Conservation (phyloP, 1,140 invertebrate genomes). For the Lepidurus packardi region DNA sequence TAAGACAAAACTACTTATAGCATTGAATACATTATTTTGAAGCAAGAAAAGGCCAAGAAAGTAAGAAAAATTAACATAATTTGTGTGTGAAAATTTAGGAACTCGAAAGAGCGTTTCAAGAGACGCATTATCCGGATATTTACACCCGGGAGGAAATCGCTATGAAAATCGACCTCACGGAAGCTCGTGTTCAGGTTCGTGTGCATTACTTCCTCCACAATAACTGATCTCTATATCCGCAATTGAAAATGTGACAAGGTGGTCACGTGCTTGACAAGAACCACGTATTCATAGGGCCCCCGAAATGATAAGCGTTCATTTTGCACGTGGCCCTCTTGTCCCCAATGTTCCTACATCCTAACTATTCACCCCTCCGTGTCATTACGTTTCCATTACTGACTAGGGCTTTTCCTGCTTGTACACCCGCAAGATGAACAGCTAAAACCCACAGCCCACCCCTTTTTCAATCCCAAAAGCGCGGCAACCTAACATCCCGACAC, state of each 20-base stretch:
- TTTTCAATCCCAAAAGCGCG: not conserved
- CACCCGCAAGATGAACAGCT: not conserved
- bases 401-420: not conserved
- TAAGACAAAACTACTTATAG: not conserved
- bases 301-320: not conserved
- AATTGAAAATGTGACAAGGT: conserved; percentile 16
- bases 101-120: conserved; percentile 90
- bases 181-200: conserved; percentile 92
- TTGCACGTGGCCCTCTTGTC: conserved; percentile 2
- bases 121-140: conserved; percentile 98
- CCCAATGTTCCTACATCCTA: not conserved
- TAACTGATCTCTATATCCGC: not conserved
- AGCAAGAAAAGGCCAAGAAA: not conserved
- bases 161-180: conserved; percentile 95
- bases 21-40: not conserved
- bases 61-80: not conserved
- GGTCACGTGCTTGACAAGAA: conserved; percentile 8
- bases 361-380: conserved; percentile 15
- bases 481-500: not conserved
- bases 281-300: not conserved
- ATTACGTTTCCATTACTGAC: not conserved
- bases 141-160: conserved; percentile 98
- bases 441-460: not conserved
- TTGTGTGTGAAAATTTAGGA: conserved; percentile 49
- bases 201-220: not conserved